These are phyloP conservation scores for Tuberolachnus salignus DNA, from an alignment of 2,888 invertebrate genomes.

Conservation along the genomic window DNA sequence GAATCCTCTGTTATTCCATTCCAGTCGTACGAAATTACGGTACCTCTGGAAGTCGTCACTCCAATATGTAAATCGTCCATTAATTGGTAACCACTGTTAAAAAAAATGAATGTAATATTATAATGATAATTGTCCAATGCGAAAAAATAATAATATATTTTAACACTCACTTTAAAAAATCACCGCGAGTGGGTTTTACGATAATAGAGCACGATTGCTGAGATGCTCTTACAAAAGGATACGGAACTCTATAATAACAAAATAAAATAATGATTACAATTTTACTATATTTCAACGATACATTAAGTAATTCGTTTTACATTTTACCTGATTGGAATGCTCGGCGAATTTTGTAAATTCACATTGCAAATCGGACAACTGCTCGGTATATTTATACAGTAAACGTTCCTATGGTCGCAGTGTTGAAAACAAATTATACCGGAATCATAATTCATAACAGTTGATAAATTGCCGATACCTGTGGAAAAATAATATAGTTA, in stretches of 20 bases:
- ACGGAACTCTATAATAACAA: slow-evolving; percentile 73
- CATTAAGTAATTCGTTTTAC: slow-evolving; percentile 57
- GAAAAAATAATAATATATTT: background rate
- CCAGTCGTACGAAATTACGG: slow-evolving; percentile 83
- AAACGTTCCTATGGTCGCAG: slow-evolving; percentile 78
- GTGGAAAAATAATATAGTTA: background rate
- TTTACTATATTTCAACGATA: background rate
- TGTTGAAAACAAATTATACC: slow-evolving; percentile 91
- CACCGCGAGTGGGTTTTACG: slow-evolving; percentile 85
- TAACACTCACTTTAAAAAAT: slow-evolving; percentile 82
- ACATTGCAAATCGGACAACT: slow-evolving; percentile 79
- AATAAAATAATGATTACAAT: slow-evolving; percentile 1
- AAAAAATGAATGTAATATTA: slow-evolving; percentile 27
- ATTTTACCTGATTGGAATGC: slow-evolving; percentile 78
- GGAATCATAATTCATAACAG: slow-evolving; percentile 67
- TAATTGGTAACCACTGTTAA: slow-evolving; percentile 78
- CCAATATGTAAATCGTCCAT: slow-evolving; percentile 89
- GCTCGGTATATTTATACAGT: slow-evolving; percentile 79
- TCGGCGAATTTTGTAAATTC: slow-evolving; percentile 67
- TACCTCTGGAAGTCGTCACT: slow-evolving; percentile 80
- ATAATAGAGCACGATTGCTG: slow-evolving; percentile 82
- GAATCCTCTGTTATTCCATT: slow-evolving; percentile 70
- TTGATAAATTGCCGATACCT: background rate
- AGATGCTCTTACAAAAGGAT: slow-evolving; percentile 82
- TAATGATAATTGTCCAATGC: background rate